Evolutionary conservation across 2,113 vertebrate species (phyloP).

Genomic region (rabbit (Oryctolagus cuniculus)): DNA sequence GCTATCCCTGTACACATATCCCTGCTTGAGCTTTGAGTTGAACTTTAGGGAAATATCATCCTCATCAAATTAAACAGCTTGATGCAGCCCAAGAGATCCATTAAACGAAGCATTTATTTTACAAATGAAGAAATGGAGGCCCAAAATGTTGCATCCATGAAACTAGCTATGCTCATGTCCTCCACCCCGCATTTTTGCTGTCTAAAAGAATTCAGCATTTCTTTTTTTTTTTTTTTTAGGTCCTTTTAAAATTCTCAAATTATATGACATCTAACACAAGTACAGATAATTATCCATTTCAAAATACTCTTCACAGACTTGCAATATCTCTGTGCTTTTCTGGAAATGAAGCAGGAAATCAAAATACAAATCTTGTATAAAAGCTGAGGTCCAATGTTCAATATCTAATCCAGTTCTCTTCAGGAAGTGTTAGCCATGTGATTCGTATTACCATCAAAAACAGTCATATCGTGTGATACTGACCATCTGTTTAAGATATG

Average conservation of each 20-base stretch:
- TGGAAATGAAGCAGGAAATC: slow-evolving; percentile 70
- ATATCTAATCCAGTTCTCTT: slow-evolving; percentile 59
- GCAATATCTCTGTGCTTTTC: slow-evolving; percentile 45
- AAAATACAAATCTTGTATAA: not conserved
- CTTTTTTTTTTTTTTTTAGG: not conserved
- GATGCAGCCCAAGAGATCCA: not conserved
- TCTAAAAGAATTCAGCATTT: slow-evolving; percentile 15
- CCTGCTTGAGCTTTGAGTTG: not conserved
- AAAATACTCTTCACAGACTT: slow-evolving; percentile 35
- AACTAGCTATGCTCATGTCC: not conserved
- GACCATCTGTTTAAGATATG: slow-evolving; percentile 72
- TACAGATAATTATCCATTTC: slow-evolving; percentile 29
- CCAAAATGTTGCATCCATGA: not conserved
- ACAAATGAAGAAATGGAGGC: not conserved
- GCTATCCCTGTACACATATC: not conserved
- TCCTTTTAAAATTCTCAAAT: slow-evolving; percentile 30
- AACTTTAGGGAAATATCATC: not conserved
- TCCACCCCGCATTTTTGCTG: not conserved
- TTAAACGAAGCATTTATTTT: slow-evolving; percentile 21
- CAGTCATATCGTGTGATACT: slow-evolving; percentile 65
- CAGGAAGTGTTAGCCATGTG: slow-evolving; percentile 67
- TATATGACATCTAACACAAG: not conserved
- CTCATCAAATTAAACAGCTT: not conserved
- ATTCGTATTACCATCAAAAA: slow-evolving; percentile 62
- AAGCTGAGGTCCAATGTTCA: slow-evolving; percentile 62